A percentile compares a stretch with the other conserved stretches of the same genome.
phyloP scores from a whole-genome alignment of 2,113 vertebrate genomes.

The Anthoscopus minutus region DNA sequence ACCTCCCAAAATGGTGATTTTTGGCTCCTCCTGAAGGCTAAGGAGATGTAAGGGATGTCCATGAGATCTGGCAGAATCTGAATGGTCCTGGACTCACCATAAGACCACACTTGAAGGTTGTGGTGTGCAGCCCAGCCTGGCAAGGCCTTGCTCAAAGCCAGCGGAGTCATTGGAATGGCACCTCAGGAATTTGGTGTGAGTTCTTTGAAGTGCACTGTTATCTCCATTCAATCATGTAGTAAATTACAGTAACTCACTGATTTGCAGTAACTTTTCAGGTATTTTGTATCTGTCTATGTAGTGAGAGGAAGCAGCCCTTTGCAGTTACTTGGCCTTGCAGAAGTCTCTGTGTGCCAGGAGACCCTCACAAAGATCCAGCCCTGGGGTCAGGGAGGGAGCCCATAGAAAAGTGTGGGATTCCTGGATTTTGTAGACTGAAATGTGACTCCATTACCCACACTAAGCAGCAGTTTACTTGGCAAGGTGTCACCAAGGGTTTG shows the following conservation, averaged over 20 bases:
- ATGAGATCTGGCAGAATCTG: background rate
- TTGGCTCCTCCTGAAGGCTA: background rate
- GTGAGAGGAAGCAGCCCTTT: background rate
- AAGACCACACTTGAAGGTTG: background rate
- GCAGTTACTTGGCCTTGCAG: background rate
- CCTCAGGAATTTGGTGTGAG: slow-evolving; percentile 25
- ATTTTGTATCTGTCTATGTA: slow-evolving; percentile 7
- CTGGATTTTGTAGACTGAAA: background rate
- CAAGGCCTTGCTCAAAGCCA: background rate
- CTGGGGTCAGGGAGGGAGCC: accelerated
- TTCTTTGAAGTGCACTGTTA: slow-evolving; percentile 58
- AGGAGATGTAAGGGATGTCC: background rate
- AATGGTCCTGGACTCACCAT: background rate
- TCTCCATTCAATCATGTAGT: slow-evolving; percentile 34
- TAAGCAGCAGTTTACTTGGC: background rate
- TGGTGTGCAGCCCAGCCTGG: background rate
- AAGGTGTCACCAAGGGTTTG: background rate
- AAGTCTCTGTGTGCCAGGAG: background rate
- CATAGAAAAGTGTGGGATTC: background rate
- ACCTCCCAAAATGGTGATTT: background rate
- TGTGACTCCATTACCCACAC: background rate
- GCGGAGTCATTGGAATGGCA: slow-evolving; percentile 11
- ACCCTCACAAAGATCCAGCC: background rate
- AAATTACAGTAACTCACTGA: background rate
- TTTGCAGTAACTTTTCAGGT: slow-evolving; percentile 9